A percentile compares a stretch with the other conserved stretches of the same genome.
These are phyloP conservation scores for Solen grandis DNA, from an alignment of 1,140 invertebrate genomes.

Conservation along the genomic window DNA sequence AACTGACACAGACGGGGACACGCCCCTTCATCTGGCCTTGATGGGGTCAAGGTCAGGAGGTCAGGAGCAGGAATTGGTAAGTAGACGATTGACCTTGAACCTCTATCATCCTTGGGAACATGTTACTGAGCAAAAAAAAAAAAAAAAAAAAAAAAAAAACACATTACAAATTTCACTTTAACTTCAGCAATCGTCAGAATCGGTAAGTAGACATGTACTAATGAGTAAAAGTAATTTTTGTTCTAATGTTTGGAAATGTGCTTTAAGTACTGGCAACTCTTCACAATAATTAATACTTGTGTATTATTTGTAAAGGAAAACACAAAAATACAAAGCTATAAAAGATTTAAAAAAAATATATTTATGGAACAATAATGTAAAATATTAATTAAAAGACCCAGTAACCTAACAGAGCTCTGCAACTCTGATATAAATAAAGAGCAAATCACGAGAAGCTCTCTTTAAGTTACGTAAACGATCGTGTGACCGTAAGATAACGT, in stretches of 20 bases:
- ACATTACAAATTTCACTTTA: not conserved
- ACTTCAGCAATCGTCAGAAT: not conserved
- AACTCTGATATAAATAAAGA: too few species aligned
- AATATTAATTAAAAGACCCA: too few species aligned
- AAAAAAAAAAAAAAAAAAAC: not conserved
- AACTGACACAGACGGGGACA: slow-evolving; percentile 39
- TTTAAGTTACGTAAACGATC: not conserved
- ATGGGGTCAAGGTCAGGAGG: slow-evolving; percentile 14
- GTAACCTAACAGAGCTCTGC: too few species aligned
- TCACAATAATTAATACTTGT: too few species aligned
- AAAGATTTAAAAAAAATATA: too few species aligned
- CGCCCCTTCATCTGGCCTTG: slow-evolving; percentile 19
- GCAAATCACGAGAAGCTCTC: too few species aligned
- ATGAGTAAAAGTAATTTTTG: too few species aligned
- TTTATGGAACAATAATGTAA: too few species aligned
- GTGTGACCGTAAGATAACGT: not conserved
- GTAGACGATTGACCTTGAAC: not conserved
- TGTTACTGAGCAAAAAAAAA: not conserved
- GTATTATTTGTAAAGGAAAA: too few species aligned
- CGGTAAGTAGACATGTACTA: not conserved
- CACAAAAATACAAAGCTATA: too few species aligned
- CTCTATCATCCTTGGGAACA: not conserved
- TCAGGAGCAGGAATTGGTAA: slow-evolving; percentile 1
- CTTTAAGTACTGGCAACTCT: too few species aligned
- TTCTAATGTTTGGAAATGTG: too few species aligned